Conservation (phyloP, 2,797 vertebrate species). For the Bufotes viridis region DNA sequence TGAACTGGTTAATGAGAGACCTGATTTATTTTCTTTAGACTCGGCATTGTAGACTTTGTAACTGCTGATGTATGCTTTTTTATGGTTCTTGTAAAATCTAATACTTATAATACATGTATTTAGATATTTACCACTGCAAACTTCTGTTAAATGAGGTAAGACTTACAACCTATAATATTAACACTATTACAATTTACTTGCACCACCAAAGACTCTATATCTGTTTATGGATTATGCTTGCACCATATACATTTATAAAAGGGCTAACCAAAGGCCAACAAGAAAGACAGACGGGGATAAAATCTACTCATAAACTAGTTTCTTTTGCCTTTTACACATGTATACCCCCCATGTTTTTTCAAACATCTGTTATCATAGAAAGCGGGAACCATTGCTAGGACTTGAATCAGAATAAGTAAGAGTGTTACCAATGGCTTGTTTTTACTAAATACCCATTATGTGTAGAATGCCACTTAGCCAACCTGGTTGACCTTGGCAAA, state of each 20-base stretch:
- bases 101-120: constrained; percentile 19
- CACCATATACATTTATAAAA: background rate
- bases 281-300: background rate
- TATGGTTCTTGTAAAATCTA: constrained; percentile 39
- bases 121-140: constrained; percentile 23
- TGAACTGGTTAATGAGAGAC: constrained; percentile 43
- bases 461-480: background rate
- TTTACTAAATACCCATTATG: background rate
- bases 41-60: constrained; percentile 5
- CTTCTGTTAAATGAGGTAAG: constrained; percentile 18
- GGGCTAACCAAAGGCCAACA: background rate
- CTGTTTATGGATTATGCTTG: constrained; percentile 8
- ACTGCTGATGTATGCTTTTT: constrained; percentile 27
- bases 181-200: background rate
- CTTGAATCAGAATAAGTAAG: background rate
- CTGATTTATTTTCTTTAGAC: constrained; percentile 46
- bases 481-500: too few species aligned
- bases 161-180: constrained; percentile 17
- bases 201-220: background rate
- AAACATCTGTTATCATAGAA: background rate
- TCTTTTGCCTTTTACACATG: background rate
- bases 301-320: background rate
- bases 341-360: background rate
- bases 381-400: background rate
- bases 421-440: background rate